phyloP scores from a whole-genome alignment of 2,888 invertebrate species.

The Rapana venosa region DNA sequence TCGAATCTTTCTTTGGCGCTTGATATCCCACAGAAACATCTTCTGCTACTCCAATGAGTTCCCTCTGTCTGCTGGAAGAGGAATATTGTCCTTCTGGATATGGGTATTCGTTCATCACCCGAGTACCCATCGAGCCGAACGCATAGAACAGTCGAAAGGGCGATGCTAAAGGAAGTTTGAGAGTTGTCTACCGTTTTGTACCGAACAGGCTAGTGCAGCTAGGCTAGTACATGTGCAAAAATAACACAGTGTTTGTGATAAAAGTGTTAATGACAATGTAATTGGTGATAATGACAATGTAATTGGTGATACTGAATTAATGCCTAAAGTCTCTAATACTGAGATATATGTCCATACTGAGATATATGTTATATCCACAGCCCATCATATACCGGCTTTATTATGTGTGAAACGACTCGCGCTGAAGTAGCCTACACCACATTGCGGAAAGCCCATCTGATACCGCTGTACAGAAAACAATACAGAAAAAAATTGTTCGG shows the following conservation, averaged over 20 bases:
- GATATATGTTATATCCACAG: too few species aligned
- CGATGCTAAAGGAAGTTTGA: neutral
- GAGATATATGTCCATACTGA: too few species aligned
- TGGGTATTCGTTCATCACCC: constrained; percentile 53
- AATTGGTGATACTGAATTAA: neutral
- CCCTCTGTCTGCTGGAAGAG: constrained; percentile 18
- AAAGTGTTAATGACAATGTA: neutral
- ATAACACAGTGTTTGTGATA: neutral
- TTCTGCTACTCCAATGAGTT: neutral
- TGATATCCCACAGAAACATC: neutral
- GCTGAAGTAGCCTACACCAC: too few species aligned
- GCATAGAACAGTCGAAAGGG: neutral
- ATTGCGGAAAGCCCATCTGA: too few species aligned
- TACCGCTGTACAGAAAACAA: too few species aligned
- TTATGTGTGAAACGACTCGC: too few species aligned
- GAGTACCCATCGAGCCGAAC: constrained; percentile 49
- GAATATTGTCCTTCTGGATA: constrained; percentile 38
- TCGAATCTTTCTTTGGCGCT: constrained; percentile 18
- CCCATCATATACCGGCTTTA: too few species aligned
- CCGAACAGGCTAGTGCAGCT: neutral
- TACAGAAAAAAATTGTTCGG: too few species aligned
- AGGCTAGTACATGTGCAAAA: neutral
- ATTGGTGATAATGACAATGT: neutral
- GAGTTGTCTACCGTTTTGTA: constrained; percentile 16
- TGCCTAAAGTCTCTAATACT: too few species aligned